Evolutionary conservation across 1,140 invertebrate species (phyloP).

Genomic region (Meteorus sp.): DNA sequence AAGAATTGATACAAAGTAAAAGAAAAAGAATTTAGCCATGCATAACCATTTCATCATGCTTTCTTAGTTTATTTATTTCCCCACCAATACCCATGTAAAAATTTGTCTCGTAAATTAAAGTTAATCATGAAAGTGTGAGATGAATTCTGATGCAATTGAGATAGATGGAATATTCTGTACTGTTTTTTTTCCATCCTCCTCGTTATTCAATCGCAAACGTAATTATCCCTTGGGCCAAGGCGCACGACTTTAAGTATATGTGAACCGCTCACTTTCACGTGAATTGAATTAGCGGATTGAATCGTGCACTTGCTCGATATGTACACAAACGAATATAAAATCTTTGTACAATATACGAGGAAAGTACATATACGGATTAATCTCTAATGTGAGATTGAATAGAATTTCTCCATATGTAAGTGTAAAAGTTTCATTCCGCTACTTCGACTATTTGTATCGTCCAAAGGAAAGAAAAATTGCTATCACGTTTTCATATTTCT

Average conservation of each 20-base stretch:
- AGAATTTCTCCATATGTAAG: neutral
- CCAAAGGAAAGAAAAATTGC: too few relatives aligned
- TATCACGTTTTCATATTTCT: too few relatives aligned
- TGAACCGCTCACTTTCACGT: conserved; percentile 19
- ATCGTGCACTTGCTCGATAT: neutral
- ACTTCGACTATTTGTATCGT: too few relatives aligned
- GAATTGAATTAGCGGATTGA: conserved; percentile 19
- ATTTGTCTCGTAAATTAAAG: too few relatives aligned
- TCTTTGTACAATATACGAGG: neutral
- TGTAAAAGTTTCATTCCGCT: neutral
- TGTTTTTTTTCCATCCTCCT: neutral
- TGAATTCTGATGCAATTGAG: neutral
- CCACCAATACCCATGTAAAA: neutral
- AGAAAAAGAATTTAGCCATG: neutral
- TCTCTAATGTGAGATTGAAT: too few relatives aligned
- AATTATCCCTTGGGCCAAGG: too few relatives aligned
- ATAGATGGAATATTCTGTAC: neutral
- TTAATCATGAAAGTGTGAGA: neutral
- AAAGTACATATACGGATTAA: neutral
- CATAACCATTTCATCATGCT: neutral
- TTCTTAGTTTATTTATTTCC: neutral
- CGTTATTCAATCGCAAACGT: too few relatives aligned
- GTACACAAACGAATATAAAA: too few relatives aligned
- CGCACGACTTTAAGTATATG: too few relatives aligned
- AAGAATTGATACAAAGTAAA: neutral